Evolutionary conservation across 2,888 invertebrate genomes (phyloP).

Genomic region (Dascillus cervinus): DNA sequence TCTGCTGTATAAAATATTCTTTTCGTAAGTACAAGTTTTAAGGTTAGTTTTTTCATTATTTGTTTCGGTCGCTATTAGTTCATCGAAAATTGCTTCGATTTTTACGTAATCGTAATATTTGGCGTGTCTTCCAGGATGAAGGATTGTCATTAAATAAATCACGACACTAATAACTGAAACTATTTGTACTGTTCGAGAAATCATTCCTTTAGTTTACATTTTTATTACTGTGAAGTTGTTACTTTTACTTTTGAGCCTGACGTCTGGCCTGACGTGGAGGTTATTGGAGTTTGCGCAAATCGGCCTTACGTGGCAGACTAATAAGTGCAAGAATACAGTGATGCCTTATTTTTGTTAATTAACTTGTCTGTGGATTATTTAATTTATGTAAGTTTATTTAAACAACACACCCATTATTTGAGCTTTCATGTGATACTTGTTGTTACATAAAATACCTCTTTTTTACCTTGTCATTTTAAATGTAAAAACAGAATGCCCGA

Average conservation of each 20-base stretch:
- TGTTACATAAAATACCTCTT: no score
- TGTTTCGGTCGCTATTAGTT: slow-evolving; percentile 24
- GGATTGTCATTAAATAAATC: slow-evolving; percentile 19
- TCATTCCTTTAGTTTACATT: no score
- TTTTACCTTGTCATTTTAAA: no score
- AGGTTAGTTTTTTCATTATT: slow-evolving; percentile 21
- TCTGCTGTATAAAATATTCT: slow-evolving; percentile 26
- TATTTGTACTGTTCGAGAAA: not conserved
- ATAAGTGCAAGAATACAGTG: slow-evolving; percentile 22
- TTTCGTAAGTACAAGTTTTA: slow-evolving; percentile 30
- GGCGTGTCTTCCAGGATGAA: slow-evolving; percentile 36
- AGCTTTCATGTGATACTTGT: no score
- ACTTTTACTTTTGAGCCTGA: slow-evolving; percentile 8
- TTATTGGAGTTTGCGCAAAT: slow-evolving; percentile 48
- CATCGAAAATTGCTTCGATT: slow-evolving; percentile 23
- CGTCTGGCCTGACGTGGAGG: slow-evolving; percentile 42
- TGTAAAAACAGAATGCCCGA: no score
- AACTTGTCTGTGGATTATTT: slow-evolving; percentile 17
- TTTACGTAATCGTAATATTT: slow-evolving; percentile 33
- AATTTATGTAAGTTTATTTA: slow-evolving; percentile 17
- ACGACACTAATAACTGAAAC: slow-evolving; percentile 3
- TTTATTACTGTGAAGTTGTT: slow-evolving; percentile 2
- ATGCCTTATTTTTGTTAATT: slow-evolving; percentile 25
- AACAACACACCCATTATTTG: no score
- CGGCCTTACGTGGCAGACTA: slow-evolving; percentile 53